A percentile compares a stretch with the other conserved stretches of the same genome.
Conservation (phyloP, 2,797 vertebrate genomes). For the Enoplosus armatus region DNA sequence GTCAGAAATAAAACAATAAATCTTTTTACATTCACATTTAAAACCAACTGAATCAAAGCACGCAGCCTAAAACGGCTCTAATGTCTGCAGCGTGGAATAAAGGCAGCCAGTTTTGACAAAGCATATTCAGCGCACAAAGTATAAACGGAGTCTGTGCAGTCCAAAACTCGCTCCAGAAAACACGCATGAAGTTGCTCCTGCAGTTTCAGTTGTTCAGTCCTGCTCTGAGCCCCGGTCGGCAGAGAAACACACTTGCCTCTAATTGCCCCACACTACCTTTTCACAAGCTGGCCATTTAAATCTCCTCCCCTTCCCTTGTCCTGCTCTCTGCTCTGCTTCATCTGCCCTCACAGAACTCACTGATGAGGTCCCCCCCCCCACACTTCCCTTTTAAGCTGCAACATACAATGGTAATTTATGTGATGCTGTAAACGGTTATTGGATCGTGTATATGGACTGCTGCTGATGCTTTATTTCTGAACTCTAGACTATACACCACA, state of each 20-base stretch:
- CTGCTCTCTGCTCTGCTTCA: conserved; percentile 56
- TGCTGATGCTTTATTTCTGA: conserved; percentile 53
- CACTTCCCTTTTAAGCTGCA: conserved; percentile 28
- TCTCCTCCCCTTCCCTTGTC: conserved; percentile 84
- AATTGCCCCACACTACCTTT: conserved; percentile 84
- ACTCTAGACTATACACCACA: conserved; percentile 53
- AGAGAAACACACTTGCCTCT: conserved; percentile 77
- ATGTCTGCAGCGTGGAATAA: background rate
- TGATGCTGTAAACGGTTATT: conserved; percentile 49
- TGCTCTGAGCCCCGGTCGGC: conserved; percentile 66
- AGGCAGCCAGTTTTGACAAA: conserved; percentile 1
- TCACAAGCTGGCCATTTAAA: conserved; percentile 78
- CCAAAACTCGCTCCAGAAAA: conserved; percentile 19
- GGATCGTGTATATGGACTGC: too few species aligned
- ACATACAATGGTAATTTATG: conserved; percentile 43
- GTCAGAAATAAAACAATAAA: background rate
- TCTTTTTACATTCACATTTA: conserved; percentile 1
- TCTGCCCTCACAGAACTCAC: conserved; percentile 42
- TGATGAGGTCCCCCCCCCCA: conserved; percentile 6
- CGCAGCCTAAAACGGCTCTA: background rate
- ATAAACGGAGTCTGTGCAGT: background rate
- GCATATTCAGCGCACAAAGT: conserved; percentile 27
- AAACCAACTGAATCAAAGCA: background rate
- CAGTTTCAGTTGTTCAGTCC: conserved; percentile 45
- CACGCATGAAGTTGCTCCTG: conserved; percentile 28